Base-by-base conservation (phyloP, 1,140 invertebrate genomes). In the Drosophila guanche region DNA sequence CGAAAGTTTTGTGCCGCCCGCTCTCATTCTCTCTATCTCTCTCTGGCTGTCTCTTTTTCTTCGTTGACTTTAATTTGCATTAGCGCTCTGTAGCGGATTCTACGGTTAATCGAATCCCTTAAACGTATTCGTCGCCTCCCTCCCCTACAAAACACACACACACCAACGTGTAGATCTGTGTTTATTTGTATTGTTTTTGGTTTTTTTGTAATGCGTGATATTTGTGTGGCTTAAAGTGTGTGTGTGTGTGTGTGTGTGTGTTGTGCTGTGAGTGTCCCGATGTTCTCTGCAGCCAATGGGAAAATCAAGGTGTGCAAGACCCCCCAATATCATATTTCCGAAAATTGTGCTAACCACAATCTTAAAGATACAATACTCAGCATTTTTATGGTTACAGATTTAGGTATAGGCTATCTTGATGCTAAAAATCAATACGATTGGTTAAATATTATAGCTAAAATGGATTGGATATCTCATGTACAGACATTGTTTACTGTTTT, bases 241-340 rank as follows among this genome's bases (percentile, higher is more conserved):
- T 37, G 33, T 52, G 7, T 40, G 10, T 2, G 29, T 68, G n/a
- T 60, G 27, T 57, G 27, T 54, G 45, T 56, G 47, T 63, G 4
- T 41, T 65, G 37, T 51, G 41, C 51, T 65, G 37, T 51, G 41
- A 48, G 40, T 51, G 45, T 57, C 46, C 57, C 67, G 65, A 90
- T 90, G 89, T 90, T 90, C 79, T 89, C 89, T 47, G 72, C 80
- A 45, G 47, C 79, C 59, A 90, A 90, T 74, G 89, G 78, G 22
- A 90, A 90, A 90, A 81, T 88, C 46, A 90, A 90, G 84, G 89
- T 79, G 60, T 12, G 33, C 33, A 55, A 60, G 20, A 52, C 7
- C 8, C 29, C 3, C 16, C 16, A 22, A 1, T 14, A 16, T 25
- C 2, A 10, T 29, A 25, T 40, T 40, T n/a, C 22, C 0, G n/a